Evolutionary conservation across 2,888 invertebrate species (phyloP), one percentile per base, ranked within the genome.

Genomic region (Acholoe squamosa): DNA sequence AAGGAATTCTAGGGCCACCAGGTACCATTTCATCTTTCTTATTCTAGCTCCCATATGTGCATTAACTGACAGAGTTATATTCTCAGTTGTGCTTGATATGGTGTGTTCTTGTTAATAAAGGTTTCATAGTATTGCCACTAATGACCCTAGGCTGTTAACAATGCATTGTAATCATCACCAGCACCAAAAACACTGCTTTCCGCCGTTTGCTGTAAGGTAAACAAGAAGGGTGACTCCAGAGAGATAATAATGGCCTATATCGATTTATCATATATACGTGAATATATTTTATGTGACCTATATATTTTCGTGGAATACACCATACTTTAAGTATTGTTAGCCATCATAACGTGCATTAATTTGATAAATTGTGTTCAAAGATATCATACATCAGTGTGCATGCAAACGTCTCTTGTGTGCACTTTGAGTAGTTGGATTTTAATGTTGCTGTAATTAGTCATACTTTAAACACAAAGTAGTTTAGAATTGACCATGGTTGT

Each of bases 1-100:
- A 97, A 89, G 98, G 98, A 1, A 97, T 97, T 0, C 96, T 97
- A 92, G 98, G 98, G 77, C 94, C 96, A 90, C 96, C 97, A 96
- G 98, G 98, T 90, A 90, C 33, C 80, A 14, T n/a, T 19, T 80
- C 34, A 10, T 5, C 33, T 31, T 1, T 25, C 25, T 16, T 31
- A 7, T n/a, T 25, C 10, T 28, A 25, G 16, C 31, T 28, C 31
- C 31, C 3, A 76, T 31, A 14, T 25, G n/a, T 31, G 31, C 76
- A 31, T 31, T 31, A 28, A 76, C 31, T 31, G n/a, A 25, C 31
- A 76, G 28, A 76, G 25, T 76, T 31, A 31, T 16, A 76, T 76
- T 76, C 28, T 25, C 31, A 7, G 76, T 76, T 76, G 76, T 3
- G 76, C 76, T 31, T 76, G 76, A 76, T 25, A 76, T 25, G 16